phyloP scores from a whole-genome alignment of 2,797 vertebrate species.

The Dryobates pubescens region DNA sequence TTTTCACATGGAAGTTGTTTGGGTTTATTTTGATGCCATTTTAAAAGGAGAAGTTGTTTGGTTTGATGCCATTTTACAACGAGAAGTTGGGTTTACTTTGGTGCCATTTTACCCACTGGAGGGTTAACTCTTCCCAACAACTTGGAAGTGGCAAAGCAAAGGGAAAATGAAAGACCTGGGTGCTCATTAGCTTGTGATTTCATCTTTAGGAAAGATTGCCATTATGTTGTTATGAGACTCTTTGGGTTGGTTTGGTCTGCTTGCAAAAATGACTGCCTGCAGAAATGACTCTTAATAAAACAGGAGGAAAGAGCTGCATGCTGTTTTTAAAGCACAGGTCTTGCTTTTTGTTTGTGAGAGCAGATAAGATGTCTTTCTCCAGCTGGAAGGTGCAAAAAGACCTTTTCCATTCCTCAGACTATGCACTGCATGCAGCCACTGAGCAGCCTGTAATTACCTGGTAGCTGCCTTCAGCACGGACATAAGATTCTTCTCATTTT shows the following conservation, averaged over 20 bases:
- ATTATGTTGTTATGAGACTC: neutral
- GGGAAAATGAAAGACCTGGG: neutral
- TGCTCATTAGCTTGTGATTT: neutral
- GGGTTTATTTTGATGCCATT: neutral
- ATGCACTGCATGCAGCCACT: neutral
- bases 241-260: neutral
- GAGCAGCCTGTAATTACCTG: neutral
- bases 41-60: neutral
- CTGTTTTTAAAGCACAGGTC: neutral
- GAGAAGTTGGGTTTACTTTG: neutral
- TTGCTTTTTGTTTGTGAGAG: neutral
- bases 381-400: slow-evolving; percentile 18
- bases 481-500: slow-evolving; percentile 4
- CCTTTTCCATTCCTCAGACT: neutral
- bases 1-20: neutral
- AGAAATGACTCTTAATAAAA: neutral
- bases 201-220: neutral
- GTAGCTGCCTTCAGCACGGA: neutral
- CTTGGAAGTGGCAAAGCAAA: neutral
- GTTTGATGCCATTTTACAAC: neutral
- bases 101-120: neutral
- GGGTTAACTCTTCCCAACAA: neutral
- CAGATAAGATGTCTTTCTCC: neutral
- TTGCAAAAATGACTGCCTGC: neutral
- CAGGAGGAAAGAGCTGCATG: neutral